These are phyloP conservation scores for Fistularia tabacaria DNA, from an alignment of 2,797 vertebrate species.

Conservation along the genomic window DNA sequence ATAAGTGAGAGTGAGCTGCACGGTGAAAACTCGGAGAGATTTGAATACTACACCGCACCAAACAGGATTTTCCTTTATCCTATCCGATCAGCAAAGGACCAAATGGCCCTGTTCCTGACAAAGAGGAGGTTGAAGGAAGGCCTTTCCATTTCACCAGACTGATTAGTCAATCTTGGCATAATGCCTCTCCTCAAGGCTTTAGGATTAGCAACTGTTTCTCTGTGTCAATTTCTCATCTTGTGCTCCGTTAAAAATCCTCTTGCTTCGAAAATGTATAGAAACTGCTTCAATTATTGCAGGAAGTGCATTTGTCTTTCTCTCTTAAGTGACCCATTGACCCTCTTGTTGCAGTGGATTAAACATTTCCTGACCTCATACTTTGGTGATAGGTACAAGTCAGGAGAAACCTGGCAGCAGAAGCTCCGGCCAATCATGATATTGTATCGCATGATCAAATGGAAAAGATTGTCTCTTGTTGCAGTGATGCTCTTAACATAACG, in stretches of 20 bases:
- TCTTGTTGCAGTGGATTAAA: constrained; percentile 22
- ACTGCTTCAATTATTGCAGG: constrained; percentile 56
- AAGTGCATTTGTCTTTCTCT: constrained; percentile 42
- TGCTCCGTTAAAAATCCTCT: constrained; percentile 53
- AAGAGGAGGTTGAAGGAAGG: constrained; percentile 57
- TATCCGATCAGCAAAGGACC: constrained; percentile 40
- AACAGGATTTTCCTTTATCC: constrained; percentile 49
- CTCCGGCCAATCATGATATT: constrained; percentile 32
- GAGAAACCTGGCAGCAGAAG: constrained; percentile 9
- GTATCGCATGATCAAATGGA: constrained; percentile 25
- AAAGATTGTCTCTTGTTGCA: constrained; percentile 33
- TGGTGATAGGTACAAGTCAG: constrained; percentile 45
- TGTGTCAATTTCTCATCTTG: constrained; percentile 57
- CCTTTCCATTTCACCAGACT: constrained; percentile 63
- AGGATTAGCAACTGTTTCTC: constrained; percentile 65
- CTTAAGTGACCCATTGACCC: constrained; percentile 44
- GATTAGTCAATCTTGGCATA: constrained; percentile 67
- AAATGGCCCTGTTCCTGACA: constrained; percentile 61
- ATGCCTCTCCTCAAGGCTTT: constrained; percentile 63
- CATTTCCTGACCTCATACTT: constrained; percentile 44
- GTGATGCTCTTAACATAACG: constrained; percentile 19
- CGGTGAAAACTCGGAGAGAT: constrained; percentile 28
- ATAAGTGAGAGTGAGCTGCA: constrained; percentile 41
- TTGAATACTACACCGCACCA: constrained; percentile 46
- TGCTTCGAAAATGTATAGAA: constrained; percentile 54